Evolutionary conservation across 2,888 invertebrate species (phyloP).

Genomic region (Patella ulyssiponensis): DNA sequence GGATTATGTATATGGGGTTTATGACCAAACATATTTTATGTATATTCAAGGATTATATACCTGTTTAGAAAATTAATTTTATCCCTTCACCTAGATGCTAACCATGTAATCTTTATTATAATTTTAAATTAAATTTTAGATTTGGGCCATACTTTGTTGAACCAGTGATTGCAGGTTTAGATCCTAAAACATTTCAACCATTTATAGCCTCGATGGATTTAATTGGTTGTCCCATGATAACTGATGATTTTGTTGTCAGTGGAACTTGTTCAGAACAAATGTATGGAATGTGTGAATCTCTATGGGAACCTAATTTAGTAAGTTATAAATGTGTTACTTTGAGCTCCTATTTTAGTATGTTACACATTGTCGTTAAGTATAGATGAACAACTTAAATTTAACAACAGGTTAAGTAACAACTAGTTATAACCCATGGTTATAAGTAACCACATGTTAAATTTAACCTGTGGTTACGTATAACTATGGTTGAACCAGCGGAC

Average conservation of each 20-base stretch:
- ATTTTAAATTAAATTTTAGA: conserved; percentile 72
- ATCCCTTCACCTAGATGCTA: too few relatives aligned
- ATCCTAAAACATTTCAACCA: conserved; percentile 86
- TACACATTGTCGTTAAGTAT: background rate
- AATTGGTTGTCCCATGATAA: conserved; percentile 91
- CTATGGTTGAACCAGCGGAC: too few relatives aligned
- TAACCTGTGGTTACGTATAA: too few relatives aligned
- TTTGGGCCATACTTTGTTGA: conserved; percentile 99
- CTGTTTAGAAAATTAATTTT: too few relatives aligned
- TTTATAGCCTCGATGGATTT: conserved; percentile 96
- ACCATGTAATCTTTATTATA: too few relatives aligned
- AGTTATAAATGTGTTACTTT: conserved; percentile 28
- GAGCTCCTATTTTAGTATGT: background rate
- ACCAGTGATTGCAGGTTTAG: conserved; percentile 94
- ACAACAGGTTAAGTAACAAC: background rate
- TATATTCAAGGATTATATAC: too few relatives aligned
- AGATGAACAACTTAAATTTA: background rate
- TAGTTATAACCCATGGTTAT: too few relatives aligned
- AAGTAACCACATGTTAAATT: background rate
- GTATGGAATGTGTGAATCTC: conserved; percentile 91
- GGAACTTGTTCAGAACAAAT: conserved; percentile 84
- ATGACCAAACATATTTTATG: too few relatives aligned
- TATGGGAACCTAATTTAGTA: conserved; percentile 90
- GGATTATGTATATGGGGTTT: too few relatives aligned
- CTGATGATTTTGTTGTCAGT: conserved; percentile 98